Base-by-base conservation (phyloP, 35 echinoderm and acorn worm genomes). In the Stichopus chloronotus region DNA sequence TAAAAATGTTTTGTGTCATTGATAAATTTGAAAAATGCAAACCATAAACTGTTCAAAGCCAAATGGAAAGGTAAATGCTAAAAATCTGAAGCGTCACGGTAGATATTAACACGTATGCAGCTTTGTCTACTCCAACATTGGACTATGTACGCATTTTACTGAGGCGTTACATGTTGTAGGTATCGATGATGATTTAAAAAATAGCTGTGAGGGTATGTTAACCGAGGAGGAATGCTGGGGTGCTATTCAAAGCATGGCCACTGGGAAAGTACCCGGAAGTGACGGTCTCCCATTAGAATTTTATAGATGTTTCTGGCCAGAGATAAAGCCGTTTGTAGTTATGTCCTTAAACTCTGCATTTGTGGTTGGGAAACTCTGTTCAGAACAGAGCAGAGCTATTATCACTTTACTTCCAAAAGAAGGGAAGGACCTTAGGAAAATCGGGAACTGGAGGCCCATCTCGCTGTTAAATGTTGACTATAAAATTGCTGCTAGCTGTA, bases 111-210 rank as follows among this genome's bases (percentile, higher is more conserved):
- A 43, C 3, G 30, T 3, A 43, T 43, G 30, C 30, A 43, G 30
- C n/a, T n/a, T n/a, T n/a, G n/a, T n/a, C n/a, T n/a, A n/a, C n/a
- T n/a, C n/a, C n/a, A n/a, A n/a, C n/a, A n/a, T n/a, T n/a, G n/a
- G n/a, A n/a, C n/a, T n/a, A n/a, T n/a, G n/a, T n/a, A n/a, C 1
- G 30, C 0, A 43, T 43, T 43, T 43, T 43, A 43, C 30, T 43
- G 72, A 13, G 5, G 12, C 72, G 72, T 76, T 76, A 76, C 72
- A 76, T 76, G 72, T 76, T 6, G 72, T 6, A 76, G 72, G 72
- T 76, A 76, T 76, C 12, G 72, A 76, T 76, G 72, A 76, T 76
- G 72, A 76, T 76, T 76, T 76, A 76, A 76, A 76, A 13, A 76
- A 13, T 6, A 76, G 72, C 72, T 76, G 72, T 76, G 72, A 76